These are phyloP conservation scores for Amphiprion ocellaris DNA, from an alignment of 2,113 vertebrate genomes.

Conservation along the genomic window DNA sequence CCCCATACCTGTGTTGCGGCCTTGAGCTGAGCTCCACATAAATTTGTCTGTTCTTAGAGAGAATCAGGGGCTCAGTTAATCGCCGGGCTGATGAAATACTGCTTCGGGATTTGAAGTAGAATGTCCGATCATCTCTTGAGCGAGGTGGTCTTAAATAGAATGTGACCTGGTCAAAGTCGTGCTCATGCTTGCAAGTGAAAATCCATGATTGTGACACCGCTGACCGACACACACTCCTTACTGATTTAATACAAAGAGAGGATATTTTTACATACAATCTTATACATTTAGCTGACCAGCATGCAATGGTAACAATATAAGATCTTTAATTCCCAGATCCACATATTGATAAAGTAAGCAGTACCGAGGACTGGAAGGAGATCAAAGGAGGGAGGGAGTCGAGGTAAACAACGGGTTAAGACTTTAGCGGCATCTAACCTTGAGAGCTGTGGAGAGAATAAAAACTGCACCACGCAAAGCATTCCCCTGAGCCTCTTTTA, in stretches of 20 bases:
- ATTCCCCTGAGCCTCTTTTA: slow-evolving; percentile 76
- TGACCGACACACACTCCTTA: not conserved
- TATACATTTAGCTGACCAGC: not conserved
- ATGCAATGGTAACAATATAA: not conserved
- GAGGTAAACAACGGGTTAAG: slow-evolving; percentile 57
- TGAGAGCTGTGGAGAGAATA: slow-evolving; percentile 70
- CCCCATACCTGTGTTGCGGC: slow-evolving; percentile 59
- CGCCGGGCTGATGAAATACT: slow-evolving; percentile 36
- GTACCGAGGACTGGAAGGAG: not conserved
- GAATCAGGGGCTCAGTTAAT: slow-evolving; percentile 52
- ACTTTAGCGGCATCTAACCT: slow-evolving; percentile 70
- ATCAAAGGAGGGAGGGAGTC: slow-evolving; percentile 1
- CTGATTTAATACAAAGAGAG: slow-evolving; percentile 6
- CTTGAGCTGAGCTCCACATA: slow-evolving; percentile 48
- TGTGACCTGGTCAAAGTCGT: slow-evolving; percentile 7
- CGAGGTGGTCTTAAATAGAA: slow-evolving; percentile 35
- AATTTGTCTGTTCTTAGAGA: slow-evolving; percentile 36
- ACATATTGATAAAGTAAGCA: slow-evolving; percentile 5
- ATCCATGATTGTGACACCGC: slow-evolving; percentile 8
- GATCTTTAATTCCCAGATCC: not conserved
- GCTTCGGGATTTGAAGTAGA: slow-evolving; percentile 33
- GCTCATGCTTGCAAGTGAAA: not conserved
- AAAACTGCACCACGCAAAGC: slow-evolving; percentile 65
- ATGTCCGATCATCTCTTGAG: slow-evolving; percentile 33
- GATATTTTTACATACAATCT: not conserved